Evolutionary conservation across 2,797 vertebrate genomes (phyloP), one percentile per base, ranked within the genome.

Genomic region (Characodon lateralis): DNA sequence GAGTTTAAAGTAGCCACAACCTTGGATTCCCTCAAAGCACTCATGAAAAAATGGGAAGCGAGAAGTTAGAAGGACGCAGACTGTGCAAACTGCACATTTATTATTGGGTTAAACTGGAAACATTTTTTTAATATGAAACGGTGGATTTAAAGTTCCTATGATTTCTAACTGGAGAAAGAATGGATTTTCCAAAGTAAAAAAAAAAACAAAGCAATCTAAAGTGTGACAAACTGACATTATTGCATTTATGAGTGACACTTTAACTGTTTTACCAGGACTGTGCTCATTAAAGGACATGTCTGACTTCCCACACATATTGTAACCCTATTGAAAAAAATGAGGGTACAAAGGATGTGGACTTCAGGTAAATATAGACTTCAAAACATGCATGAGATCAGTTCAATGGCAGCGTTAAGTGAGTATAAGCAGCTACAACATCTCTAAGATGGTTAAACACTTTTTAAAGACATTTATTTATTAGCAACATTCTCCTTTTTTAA

Each of bases 1-100:
- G 66, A 85, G 82, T 83, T 87, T 55, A 92, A 91, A 91, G 79
- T 63, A 63, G 31, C 88, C 82, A 74, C 83, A 88, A 70, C 85
- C 90, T 93, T 90, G 90, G 83, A 87, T 63, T 83, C 69, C 31
- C 50, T 80, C 77, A 80, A 78, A 71, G 72, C 72, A 85, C 84
- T 88, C 82, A 81, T 88, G 89, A 83, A 92, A 85, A 78, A 80
- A 77, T 59, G 50, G 85, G 59, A 83, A 84, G 76, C 65, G 76
- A 58, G 48, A 74, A 73, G 66, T 82, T 71, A 82, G 72, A 83
- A 56, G 68, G 80, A 85, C 70, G 82, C 73, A 81, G 74, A 83
- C 78, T 76, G 75, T 84, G 83, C 61, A 63, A 63, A 35, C 28
- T 22, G 61, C 61, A 35, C 14, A 63, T 63, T 35, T 63, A 16